These are phyloP conservation scores for Neogobius melanostomus DNA, from an alignment of 2,113 vertebrate species.

Conservation along the genomic window DNA sequence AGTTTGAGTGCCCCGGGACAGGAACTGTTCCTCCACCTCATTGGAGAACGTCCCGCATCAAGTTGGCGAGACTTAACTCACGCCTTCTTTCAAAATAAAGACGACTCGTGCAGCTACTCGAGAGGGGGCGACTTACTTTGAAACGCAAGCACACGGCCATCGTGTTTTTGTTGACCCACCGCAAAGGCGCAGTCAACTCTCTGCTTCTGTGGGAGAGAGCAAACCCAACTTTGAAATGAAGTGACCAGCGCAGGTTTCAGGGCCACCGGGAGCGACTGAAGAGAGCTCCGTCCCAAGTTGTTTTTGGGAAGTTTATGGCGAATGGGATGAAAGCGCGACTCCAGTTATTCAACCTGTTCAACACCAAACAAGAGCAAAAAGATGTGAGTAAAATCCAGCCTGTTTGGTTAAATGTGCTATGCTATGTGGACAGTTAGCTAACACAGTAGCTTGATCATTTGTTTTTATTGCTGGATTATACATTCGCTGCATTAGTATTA, in stretches of 20 bases:
- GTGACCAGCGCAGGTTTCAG: conserved; percentile 24
- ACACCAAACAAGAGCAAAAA: conserved; percentile 56
- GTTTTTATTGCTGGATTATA: neutral
- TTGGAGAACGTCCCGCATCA: conserved; percentile 26
- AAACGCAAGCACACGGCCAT: neutral
- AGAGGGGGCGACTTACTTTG: conserved; percentile 19
- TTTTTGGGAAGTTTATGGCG: conserved; percentile 57
- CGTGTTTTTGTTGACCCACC: neutral
- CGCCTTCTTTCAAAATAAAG: conserved; percentile 43
- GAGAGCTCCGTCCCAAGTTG: neutral
- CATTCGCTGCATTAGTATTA: neutral
- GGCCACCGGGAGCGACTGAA: conserved; percentile 5
- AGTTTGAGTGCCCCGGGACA: conserved; percentile 51
- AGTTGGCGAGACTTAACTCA: neutral
- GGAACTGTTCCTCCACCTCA: conserved; percentile 40
- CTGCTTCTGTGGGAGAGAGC: conserved; percentile 26
- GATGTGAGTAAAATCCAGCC: conserved; percentile 60
- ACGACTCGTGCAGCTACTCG: rapidly evolving
- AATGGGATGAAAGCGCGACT: conserved; percentile 75
- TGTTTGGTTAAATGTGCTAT: conserved; percentile 11
- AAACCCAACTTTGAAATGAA: conserved; percentile 52
- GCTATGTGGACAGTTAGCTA: conserved; percentile 49
- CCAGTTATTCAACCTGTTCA: conserved; percentile 69
- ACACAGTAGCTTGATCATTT: neutral
- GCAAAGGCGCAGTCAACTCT: conserved; percentile 15